Conservation (phyloP, 2,888 invertebrate genomes). For the Thumatha senex region DNA sequence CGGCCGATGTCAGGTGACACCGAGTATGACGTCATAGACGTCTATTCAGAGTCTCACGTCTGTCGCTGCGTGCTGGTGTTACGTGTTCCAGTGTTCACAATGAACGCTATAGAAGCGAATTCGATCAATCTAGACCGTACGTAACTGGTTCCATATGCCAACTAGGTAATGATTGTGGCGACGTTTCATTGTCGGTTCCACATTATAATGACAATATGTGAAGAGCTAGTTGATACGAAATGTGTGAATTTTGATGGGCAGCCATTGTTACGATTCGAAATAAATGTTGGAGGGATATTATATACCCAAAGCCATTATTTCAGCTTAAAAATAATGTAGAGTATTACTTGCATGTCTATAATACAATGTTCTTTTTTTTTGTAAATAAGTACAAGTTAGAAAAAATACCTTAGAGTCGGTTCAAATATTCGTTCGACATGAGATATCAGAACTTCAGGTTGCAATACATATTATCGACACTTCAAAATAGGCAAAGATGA, state of each 20-base stretch:
- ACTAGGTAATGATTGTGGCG: constrained; percentile 42
- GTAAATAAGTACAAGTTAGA: too few relatives aligned
- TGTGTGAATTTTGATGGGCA: neutral
- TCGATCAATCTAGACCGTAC: constrained; percentile 60
- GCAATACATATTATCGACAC: too few relatives aligned
- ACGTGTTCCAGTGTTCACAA: constrained; percentile 65
- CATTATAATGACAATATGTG: constrained; percentile 25
- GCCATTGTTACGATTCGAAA: neutral
- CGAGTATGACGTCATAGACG: constrained; percentile 41
- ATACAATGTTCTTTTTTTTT: too few relatives aligned
- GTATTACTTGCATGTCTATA: too few relatives aligned
- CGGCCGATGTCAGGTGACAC: constrained; percentile 54
- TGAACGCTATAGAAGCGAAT: constrained; percentile 58
- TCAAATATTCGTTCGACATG: too few relatives aligned
- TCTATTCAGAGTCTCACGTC: constrained; percentile 61
- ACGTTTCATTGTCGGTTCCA: constrained; percentile 36
- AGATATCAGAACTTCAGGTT: too few relatives aligned
- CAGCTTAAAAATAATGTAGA: too few relatives aligned
- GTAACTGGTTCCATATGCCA: constrained; percentile 35
- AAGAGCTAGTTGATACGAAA: neutral
- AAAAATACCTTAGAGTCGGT: too few relatives aligned
- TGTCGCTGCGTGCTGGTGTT: constrained; percentile 37
- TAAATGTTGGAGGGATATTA: neutral
- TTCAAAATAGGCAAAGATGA: too few relatives aligned
- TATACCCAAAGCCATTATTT: too few relatives aligned